These are phyloP conservation scores for Cuniculus paca DNA, from an alignment of 2,797 vertebrate genomes.

Conservation along the genomic window DNA sequence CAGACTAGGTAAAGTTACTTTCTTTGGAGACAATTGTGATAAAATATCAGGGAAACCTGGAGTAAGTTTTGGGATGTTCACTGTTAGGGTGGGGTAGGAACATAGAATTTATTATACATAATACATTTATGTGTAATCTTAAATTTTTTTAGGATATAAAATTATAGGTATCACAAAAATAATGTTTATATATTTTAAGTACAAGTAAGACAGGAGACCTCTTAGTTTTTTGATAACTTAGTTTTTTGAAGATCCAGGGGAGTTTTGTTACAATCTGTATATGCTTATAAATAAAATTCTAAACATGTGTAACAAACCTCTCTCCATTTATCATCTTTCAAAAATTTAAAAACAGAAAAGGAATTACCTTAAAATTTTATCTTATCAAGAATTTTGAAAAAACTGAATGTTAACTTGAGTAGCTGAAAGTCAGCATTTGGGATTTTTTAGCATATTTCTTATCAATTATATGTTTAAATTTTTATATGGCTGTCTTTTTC, in stretches of 20 bases:
- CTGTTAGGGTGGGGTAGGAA: background rate
- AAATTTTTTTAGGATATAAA: background rate
- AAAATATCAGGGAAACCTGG: background rate
- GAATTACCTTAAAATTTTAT: background rate
- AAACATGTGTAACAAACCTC: background rate
- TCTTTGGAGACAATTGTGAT: background rate
- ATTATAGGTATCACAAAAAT: background rate
- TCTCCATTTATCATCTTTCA: background rate
- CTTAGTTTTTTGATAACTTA: background rate
- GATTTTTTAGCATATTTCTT: constrained; percentile 19
- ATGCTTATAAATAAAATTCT: constrained; percentile 4
- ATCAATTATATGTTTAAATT: background rate
- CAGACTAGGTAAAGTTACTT: background rate
- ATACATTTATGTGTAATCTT: background rate
- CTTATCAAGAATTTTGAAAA: background rate
- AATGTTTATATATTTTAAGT: background rate
- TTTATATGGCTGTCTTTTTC: background rate
- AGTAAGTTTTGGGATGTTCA: background rate
- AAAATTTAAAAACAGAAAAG: background rate
- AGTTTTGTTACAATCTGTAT: background rate
- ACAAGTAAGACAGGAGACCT: background rate
- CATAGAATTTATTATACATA: background rate
- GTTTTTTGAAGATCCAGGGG: background rate
- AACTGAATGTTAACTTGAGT: background rate
- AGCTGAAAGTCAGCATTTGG: background rate